Conservation (phyloP, 2,797 vertebrate species). For the Sciurus vulgaris region DNA sequence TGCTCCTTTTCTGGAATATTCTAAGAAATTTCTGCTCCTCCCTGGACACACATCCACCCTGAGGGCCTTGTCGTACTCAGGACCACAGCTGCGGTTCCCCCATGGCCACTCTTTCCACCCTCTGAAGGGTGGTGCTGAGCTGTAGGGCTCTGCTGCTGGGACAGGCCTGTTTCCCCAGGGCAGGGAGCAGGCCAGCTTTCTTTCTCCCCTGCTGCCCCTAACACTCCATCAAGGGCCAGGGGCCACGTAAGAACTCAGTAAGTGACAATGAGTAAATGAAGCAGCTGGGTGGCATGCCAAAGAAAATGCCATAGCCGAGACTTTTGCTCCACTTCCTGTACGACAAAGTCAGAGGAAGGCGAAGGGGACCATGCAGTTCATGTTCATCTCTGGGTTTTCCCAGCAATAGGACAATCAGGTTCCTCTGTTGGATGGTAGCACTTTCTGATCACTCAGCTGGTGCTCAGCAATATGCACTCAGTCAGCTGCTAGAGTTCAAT, state of each 20-base stretch:
- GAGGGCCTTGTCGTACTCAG: background rate
- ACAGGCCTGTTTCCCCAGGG: background rate
- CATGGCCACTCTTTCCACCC: background rate
- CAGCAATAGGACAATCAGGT: background rate
- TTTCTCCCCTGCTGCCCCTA: background rate
- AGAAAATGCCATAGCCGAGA: background rate
- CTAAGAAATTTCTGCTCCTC: background rate
- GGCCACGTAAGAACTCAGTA: background rate
- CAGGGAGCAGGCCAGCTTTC: background rate
- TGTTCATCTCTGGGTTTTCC: background rate
- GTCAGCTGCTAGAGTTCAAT: background rate
- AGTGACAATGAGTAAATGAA: background rate
- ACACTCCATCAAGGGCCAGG: background rate
- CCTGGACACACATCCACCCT: background rate
- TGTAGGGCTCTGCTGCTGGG: background rate
- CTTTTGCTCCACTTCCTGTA: background rate
- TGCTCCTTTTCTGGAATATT: background rate
- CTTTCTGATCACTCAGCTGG: background rate
- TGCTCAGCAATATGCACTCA: background rate
- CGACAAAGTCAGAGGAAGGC: background rate
- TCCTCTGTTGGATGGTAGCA: background rate
- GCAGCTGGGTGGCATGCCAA: background rate
- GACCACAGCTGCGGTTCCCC: background rate
- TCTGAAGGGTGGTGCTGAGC: background rate
- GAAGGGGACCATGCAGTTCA: no score